Percentiles rank a stretch among this genome's conserved stretches.
Conservation (phyloP, 2,888 invertebrate genomes). For the Anthoptus insignis region DNA sequence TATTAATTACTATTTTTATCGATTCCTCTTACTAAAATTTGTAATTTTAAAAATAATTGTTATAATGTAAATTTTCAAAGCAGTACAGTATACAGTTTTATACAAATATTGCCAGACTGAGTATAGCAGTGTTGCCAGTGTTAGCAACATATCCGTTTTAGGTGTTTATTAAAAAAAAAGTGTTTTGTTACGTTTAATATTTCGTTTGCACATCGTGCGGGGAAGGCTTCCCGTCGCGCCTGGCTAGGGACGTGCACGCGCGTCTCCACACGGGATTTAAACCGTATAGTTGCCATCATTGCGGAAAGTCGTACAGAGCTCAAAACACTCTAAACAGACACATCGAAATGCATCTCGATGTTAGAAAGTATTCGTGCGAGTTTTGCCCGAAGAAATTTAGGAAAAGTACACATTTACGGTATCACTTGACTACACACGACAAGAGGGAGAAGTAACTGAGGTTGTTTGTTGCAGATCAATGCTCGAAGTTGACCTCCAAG, state of each 20-base stretch:
- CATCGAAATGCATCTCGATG: conserved; percentile 64
- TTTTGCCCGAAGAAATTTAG: conserved; percentile 70
- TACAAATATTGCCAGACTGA: too few species aligned
- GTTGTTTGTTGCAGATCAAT: conserved; percentile 76
- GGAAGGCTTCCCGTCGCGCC: conserved; percentile 77
- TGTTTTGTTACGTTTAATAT: too few species aligned
- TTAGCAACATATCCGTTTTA: too few species aligned
- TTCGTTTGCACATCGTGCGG: conserved; percentile 76
- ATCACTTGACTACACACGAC: conserved; percentile 69
- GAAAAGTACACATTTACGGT: conserved; percentile 69
- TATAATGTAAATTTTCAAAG: too few species aligned
- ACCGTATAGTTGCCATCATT: conserved; percentile 76
- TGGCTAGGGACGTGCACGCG: conserved; percentile 72
- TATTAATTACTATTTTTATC: too few species aligned
- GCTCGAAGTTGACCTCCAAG: conserved; percentile 45
- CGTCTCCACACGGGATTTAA: conserved; percentile 76
- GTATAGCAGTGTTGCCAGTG: too few species aligned
- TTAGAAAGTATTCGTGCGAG: conserved; percentile 65
- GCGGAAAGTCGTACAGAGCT: conserved; percentile 68
- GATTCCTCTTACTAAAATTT: too few species aligned
- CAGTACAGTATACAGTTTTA: too few species aligned
- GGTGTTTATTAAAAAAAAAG: too few species aligned
- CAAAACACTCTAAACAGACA: conserved; percentile 67
- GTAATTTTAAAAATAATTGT: too few species aligned
- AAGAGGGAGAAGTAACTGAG: conserved; percentile 55